phyloP scores from a whole-genome alignment of 2,888 invertebrate species.

The Tillus elongatus region DNA sequence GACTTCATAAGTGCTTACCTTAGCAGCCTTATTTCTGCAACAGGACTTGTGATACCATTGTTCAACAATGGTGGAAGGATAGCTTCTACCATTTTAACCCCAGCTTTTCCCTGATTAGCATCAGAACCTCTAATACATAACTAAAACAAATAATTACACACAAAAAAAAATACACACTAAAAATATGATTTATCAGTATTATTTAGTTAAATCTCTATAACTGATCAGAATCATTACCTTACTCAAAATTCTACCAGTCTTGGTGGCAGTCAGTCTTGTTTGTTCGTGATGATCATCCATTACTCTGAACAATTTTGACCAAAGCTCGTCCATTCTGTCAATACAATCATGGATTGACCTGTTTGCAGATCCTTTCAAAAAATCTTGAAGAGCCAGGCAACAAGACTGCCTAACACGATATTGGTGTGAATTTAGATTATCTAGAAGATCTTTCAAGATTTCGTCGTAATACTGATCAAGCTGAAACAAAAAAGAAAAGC shows the following conservation, averaged over 20 bases:
- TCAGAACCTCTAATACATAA: constrained; percentile 65
- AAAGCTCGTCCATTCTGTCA: constrained; percentile 52
- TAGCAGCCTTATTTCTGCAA: constrained; percentile 67
- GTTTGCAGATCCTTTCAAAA: constrained; percentile 55
- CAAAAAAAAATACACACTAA: constrained; percentile 2
- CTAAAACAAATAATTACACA: constrained; percentile 37
- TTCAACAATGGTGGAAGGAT: constrained; percentile 75
- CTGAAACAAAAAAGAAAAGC: too few species aligned
- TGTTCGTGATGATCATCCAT: constrained; percentile 94
- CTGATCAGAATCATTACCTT: constrained; percentile 39
- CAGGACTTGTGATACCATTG: constrained; percentile 68
- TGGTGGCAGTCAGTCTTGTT: constrained; percentile 65
- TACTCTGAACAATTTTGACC: constrained; percentile 78
- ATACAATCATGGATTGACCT: constrained; percentile 39
- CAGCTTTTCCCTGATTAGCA: constrained; percentile 60
- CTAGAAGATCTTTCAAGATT: constrained; percentile 70
- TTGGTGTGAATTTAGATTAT: constrained; percentile 72
- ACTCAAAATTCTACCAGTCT: constrained; percentile 61
- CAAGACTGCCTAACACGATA: constrained; percentile 89
- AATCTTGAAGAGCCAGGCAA: constrained; percentile 77
- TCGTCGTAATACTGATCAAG: constrained; percentile 72
- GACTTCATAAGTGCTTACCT: constrained; percentile 46
- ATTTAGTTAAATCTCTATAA: not conserved
- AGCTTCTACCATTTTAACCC: constrained; percentile 59
- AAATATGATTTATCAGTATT: not conserved